A percentile compares a stretch with the other conserved stretches of the same genome.
Conservation (phyloP, 2,797 vertebrate genomes). For the Enteromius unitaeniatus region DNA sequence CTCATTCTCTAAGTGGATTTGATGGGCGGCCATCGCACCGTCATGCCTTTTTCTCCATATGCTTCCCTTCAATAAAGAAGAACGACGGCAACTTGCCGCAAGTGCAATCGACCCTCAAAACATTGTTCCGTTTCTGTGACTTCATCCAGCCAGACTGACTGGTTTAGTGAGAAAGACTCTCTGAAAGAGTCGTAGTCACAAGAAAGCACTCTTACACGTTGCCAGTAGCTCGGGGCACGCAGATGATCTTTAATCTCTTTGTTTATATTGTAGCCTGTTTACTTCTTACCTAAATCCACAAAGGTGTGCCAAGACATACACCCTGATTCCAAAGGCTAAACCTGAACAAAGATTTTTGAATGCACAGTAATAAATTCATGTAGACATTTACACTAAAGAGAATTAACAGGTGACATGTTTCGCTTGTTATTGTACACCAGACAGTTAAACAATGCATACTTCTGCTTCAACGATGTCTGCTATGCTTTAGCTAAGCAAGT, state of each 20-base stretch:
- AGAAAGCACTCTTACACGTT: background rate
- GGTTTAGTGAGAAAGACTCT: constrained; percentile 25
- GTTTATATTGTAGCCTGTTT: constrained; percentile 8
- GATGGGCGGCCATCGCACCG: constrained; percentile 47
- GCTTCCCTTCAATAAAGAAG: constrained; percentile 15
- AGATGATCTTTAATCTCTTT: constrained; percentile 18
- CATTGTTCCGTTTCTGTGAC: background rate
- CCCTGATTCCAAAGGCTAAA: constrained; percentile 21
- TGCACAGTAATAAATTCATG: background rate
- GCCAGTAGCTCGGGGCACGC: background rate
- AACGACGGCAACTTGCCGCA: background rate
- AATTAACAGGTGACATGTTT: background rate
- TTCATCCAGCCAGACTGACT: constrained; percentile 26
- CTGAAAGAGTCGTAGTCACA: background rate
- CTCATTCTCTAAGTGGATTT: constrained; percentile 72
- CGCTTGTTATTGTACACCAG: constrained; percentile 6
- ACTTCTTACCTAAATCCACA: constrained; percentile 26
- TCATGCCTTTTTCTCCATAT: constrained; percentile 33
- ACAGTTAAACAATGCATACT: background rate
- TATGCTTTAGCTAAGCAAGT: background rate
- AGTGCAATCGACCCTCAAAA: constrained; percentile 16
- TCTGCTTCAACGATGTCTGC: background rate
- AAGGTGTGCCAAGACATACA: constrained; percentile 32
- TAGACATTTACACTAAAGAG: background rate
- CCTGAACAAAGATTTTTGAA: constrained; percentile 4